Evolutionary conservation across 2,888 invertebrate genomes (phyloP), one percentile per base, ranked within the genome.

Genomic region (Drosophila subquinaria): DNA sequence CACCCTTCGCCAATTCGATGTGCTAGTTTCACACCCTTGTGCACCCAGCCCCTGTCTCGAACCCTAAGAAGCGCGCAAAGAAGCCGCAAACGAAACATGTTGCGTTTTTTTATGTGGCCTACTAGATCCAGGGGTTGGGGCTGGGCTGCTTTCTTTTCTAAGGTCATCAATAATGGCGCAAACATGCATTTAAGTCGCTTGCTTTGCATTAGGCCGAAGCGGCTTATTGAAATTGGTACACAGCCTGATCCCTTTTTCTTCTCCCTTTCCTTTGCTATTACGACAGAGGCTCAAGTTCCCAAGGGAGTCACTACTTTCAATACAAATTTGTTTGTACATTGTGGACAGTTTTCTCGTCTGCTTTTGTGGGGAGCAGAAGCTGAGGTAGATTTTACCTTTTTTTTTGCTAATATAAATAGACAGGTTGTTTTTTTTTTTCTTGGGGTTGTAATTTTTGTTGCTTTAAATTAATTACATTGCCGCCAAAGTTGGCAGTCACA

Each of bases 161-260:
- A 82, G 89, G 81, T 88, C 90, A 90, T 90, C 90, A 89, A 90
- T 90, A 90, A 90, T 71, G 84, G 78, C 79, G 67, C 66, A 82
- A 82, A 81, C 79, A 82, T 76, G 70, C 69, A 82, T 78, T 80
- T 78, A 82, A 76, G 77, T 75, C 78, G 76, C 69, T 71, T 76
- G 70, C 78, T 72, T 77, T 81, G 62, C 81, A 81, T 81, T 81
- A 81, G 69, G 76, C 61, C 47, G 70, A 70, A 50, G 70, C 76
- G 69, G 80, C 81, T 82, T 81, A 81, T 82, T 74, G 75, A 79
- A 88, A 82, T 89, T 86, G 84, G 76, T 76, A 84, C 80, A 81
- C 76, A 86, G 73, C 84, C 79, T 76, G 75, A 81, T 79, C 77
- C 84, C 66, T 83, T 77, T 71, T 40, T 6, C 8, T 38, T 47